A percentile compares a stretch with the other conserved stretches of the same genome.
phyloP scores from a whole-genome alignment of 2,113 vertebrate genomes.

The Onychostoma macrolepis region DNA sequence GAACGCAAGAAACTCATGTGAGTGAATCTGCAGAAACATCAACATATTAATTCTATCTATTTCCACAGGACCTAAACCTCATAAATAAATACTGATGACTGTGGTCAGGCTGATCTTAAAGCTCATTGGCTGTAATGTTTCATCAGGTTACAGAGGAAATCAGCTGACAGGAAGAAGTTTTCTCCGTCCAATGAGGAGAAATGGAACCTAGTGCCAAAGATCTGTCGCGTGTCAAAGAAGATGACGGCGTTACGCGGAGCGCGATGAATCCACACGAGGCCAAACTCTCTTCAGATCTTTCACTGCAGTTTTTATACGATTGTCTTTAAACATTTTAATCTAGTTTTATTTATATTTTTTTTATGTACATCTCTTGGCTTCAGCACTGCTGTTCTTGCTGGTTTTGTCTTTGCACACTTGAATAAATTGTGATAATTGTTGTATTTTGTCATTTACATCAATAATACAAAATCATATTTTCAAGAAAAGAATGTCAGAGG shows the following conservation, averaged over 20 bases:
- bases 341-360: background rate
- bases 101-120: background rate
- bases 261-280: too few species aligned
- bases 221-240: slow-evolving; percentile 49
- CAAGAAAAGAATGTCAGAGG: too few species aligned
- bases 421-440: slow-evolving; percentile 1
- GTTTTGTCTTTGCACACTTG: background rate
- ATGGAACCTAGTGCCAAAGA: slow-evolving; percentile 54
- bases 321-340: background rate
- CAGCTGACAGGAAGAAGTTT: slow-evolving; percentile 48
- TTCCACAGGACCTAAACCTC: too few species aligned
- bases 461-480: too few species aligned
- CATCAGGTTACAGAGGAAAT: slow-evolving; percentile 68
- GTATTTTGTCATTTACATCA: background rate
- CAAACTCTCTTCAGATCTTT: too few species aligned
- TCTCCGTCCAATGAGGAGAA: slow-evolving; percentile 44
- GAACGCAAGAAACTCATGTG: slow-evolving; percentile 75
- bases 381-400: background rate
- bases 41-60: too few species aligned
- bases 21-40: slow-evolving; percentile 51
- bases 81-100: background rate
- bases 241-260: background rate
- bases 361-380: background rate
- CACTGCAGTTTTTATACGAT: background rate
- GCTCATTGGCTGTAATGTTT: background rate